Conservation (phyloP, 2,113 vertebrate species). For the Telmatochromis sp. region DNA sequence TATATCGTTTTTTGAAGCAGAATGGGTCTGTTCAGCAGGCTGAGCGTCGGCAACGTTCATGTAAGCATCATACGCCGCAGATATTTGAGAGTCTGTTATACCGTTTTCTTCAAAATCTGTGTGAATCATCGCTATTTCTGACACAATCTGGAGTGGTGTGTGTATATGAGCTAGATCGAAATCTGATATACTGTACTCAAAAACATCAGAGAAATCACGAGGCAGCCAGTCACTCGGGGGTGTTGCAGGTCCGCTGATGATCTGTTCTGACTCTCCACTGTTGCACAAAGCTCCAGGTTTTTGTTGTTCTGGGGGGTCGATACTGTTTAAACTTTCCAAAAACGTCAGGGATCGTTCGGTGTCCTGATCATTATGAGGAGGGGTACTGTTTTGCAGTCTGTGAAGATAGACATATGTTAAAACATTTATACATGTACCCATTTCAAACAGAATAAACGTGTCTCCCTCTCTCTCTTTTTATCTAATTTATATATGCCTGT, state of each 20-base stretch:
- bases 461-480: not conserved
- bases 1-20: not conserved
- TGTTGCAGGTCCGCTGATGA: not conserved
- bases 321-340: fast-evolving
- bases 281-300: too few relatives aligned
- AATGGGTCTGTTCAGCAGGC: not conserved
- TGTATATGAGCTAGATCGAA: fast-evolving
- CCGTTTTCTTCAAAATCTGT: fast-evolving
- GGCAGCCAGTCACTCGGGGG: not conserved
- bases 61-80: too few relatives aligned
- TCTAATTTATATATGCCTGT: too few relatives aligned
- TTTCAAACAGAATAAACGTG: not conserved
- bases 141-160: not conserved
- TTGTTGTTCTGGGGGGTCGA: fast-evolving
- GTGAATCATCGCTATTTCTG: fast-evolving
- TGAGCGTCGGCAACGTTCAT: too few relatives aligned
- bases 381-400: too few relatives aligned
- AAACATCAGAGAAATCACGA: not conserved
- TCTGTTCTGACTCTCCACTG: too few relatives aligned
- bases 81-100: not conserved
- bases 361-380: too few relatives aligned
- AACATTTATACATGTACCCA: not conserved
- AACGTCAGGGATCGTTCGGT: fast-evolving
- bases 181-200: not conserved
- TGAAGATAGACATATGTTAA: not conserved